phyloP scores from a whole-genome alignment of 1,140 invertebrate genomes.

The Zelostemma sp. region DNA sequence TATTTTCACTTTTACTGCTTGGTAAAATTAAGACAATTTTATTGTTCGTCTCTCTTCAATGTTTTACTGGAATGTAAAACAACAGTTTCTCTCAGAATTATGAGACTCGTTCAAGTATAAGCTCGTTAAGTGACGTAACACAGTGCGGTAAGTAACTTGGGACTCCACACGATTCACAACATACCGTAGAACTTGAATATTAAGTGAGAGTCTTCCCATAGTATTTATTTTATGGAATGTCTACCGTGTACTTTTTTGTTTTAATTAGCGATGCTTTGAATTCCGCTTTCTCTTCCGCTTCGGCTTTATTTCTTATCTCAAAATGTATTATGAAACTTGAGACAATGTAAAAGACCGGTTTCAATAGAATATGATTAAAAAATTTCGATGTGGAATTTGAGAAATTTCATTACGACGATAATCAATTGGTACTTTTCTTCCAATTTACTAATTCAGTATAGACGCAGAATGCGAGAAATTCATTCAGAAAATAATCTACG shows the following conservation, averaged over 20 bases:
- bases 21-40: too few species aligned
- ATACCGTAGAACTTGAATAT: conserved; percentile 36
- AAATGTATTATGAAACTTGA: conserved; percentile 8
- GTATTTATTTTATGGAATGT: conserved; percentile 38
- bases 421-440: too few species aligned
- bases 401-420: too few species aligned
- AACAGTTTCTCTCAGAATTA: conserved; percentile 19
- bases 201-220: conserved; percentile 24
- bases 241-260: conserved; percentile 36
- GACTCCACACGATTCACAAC: conserved; percentile 30
- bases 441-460: too few species aligned
- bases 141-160: conserved; percentile 28
- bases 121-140: conserved; percentile 35
- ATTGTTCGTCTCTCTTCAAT: neutral
- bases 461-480: too few species aligned
- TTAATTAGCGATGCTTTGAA: conserved; percentile 29
- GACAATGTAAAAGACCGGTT: neutral
- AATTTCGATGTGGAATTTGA: too few species aligned
- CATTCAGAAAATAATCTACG: too few species aligned
- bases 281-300: neutral
- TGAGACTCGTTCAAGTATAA: conserved; percentile 31
- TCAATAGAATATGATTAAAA: too few species aligned
- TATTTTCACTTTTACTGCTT: too few species aligned
- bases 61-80: conserved; percentile 8
- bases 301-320: neutral